Base-by-base conservation (phyloP, 2,888 invertebrate genomes). In the Graphium colonna region DNA sequence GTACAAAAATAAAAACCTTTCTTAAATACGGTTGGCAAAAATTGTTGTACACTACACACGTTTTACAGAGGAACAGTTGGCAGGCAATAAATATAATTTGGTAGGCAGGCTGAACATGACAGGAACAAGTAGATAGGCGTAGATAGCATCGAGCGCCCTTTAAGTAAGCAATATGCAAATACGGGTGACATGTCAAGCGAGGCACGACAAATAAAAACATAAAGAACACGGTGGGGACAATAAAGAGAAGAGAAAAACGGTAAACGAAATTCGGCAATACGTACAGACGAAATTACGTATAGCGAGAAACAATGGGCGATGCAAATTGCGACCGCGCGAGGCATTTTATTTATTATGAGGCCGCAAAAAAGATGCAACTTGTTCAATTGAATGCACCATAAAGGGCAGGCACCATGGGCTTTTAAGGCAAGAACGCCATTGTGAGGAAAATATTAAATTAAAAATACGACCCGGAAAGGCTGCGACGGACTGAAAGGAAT, bases 231-330 rank as follows among this genome's bases (percentile, higher is more conserved):
- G 70, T 13, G 13, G n/a, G 36, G 31, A 36, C 63, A 21, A 21
- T 21, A 21, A 21, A 65, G 63, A 59, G 61, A 64, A 65, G n/a
- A 67, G 69, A 68, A 69, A 69, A 71, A 60, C 61, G 69, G 21
- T 33, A 9, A 36, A 13, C 36, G 12, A 36, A 68, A 74, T 71
- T 70, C 68, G 68, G 74, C 73, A 72, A 70, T 70, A 71, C 71
- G 72, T 72, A 71, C 73, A 64, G 69, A 65, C 70, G 73, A 77
- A 84, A 82, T 83, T 81, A 77, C 77, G 77, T 68, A 77, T 77
- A 63, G 68, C 67, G 55, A 62, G 71, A 77, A 85, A 87, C 87
- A 87, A 88, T 87, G 85, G 84, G 16, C 68, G 69, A 85, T 82
- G 87, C 83, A 85, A 85, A 85, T 86, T 79, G 75, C 69, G 73